phyloP scores from a whole-genome alignment of 1,140 invertebrate genomes.

The Adelges cooleyi region DNA sequence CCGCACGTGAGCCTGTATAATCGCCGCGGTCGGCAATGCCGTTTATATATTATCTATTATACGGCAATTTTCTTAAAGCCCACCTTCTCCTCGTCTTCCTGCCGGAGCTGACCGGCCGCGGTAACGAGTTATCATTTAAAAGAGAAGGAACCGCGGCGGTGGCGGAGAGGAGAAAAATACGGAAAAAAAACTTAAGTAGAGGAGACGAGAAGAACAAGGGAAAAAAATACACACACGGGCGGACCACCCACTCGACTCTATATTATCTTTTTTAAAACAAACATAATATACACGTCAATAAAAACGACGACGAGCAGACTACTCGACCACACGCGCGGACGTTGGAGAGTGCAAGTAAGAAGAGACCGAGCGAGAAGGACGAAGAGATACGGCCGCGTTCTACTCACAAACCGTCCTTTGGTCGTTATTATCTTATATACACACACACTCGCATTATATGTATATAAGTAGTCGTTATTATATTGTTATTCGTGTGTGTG shows the following conservation, averaged over 20 bases:
- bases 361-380: too few species aligned
- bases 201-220: not conserved
- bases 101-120: not conserved
- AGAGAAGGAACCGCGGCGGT: not conserved
- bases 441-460: too few species aligned
- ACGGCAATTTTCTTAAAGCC: not conserved
- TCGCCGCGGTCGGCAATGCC: not conserved
- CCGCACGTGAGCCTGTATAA: not conserved
- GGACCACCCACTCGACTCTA: slow-evolving; percentile 20
- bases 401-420: too few species aligned
- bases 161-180: not conserved
- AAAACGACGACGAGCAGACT: not conserved
- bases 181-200: not conserved
- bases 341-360: too few species aligned
- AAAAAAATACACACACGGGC: not conserved
- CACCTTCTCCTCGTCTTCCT: not conserved
- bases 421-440: too few species aligned
- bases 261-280: slow-evolving; percentile 24
- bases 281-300: slow-evolving; percentile 26
- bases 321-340: slow-evolving; percentile 12
- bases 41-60: not conserved
- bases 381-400: too few species aligned
- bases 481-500: too few species aligned
- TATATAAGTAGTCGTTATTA: too few species aligned
- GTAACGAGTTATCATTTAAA: not conserved